A percentile compares a stretch with the other conserved stretches of the same genome.
Evolutionary conservation across 2,888 invertebrate genomes (phyloP).

Genomic region (Adelognathus sp.): DNA sequence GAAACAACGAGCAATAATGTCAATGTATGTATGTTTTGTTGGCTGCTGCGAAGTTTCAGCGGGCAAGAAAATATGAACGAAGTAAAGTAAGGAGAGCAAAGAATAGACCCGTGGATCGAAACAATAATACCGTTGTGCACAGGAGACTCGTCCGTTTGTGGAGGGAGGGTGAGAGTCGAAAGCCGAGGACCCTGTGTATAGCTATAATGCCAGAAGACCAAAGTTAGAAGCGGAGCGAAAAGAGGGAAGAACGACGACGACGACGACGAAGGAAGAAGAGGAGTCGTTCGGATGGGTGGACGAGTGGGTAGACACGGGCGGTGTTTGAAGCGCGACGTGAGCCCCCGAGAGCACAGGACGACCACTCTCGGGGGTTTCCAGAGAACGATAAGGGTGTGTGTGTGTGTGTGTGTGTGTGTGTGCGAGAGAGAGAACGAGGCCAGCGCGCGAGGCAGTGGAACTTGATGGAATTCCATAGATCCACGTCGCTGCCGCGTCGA

Average conservation of each 20-base stretch:
- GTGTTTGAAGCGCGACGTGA: constrained; percentile 61
- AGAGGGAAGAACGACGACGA: constrained; percentile 37
- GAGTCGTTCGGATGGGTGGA: constrained; percentile 43
- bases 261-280: constrained; percentile 17
- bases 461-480: constrained; percentile 82
- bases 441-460: constrained; percentile 68
- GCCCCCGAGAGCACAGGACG: constrained; percentile 72
- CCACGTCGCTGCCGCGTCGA: constrained; percentile 79
- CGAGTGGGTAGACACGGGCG: constrained; percentile 60
- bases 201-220: constrained; percentile 54
- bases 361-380: constrained; percentile 73
- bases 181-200: no score
- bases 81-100: constrained; percentile 7
- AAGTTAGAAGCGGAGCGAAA: constrained; percentile 42
- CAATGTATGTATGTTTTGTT: constrained; percentile 37
- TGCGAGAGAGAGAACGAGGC: constrained; percentile 70
- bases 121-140: constrained; percentile 49
- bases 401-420: no score
- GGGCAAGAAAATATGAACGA: constrained; percentile 7
- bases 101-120: constrained; percentile 56
- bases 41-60: background rate
- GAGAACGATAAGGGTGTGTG: constrained; percentile 80
- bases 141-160: constrained; percentile 16
- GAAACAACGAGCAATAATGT: constrained; percentile 51
- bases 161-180: constrained; percentile 18